phyloP scores from a whole-genome alignment of 1,140 invertebrate genomes.

The Pemphigus obesinymphae region DNA sequence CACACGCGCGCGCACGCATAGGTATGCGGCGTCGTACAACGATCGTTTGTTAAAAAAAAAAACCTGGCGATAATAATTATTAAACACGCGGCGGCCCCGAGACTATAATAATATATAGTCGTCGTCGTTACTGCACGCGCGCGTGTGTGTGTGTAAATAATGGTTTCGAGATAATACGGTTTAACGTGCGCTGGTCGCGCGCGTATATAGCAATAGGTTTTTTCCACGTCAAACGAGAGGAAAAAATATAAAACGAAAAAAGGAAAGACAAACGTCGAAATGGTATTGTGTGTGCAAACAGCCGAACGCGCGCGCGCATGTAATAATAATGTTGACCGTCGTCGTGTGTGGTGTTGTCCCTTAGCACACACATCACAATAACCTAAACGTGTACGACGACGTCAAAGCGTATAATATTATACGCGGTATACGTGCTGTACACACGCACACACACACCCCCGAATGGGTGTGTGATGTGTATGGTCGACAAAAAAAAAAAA shows the following conservation, averaged over 20 bases:
- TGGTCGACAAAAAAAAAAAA: too few relatives aligned
- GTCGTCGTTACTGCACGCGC: background rate
- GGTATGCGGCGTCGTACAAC: background rate
- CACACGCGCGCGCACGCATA: background rate
- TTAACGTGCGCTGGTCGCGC: background rate
- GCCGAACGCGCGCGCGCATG: background rate
- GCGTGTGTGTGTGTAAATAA: background rate
- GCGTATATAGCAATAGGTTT: background rate
- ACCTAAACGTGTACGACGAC: background rate
- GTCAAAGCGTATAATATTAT: background rate
- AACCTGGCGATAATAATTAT: conserved; percentile 24
- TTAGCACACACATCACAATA: background rate
- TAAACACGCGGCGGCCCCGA: background rate
- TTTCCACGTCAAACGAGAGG: background rate
- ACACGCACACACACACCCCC: background rate
- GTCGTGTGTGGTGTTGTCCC: background rate
- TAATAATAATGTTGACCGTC: conserved; percentile 23
- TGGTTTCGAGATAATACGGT: conserved; percentile 19
- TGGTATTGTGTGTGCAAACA: background rate
- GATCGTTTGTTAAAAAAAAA: background rate
- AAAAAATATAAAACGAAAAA: background rate
- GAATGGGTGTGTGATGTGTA: background rate
- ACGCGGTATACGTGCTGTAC: background rate
- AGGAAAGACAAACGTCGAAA: conserved; percentile 2
- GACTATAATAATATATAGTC: background rate